Evolutionary conservation across 2,888 invertebrate genomes (phyloP), one percentile per base, ranked within the genome.

Genomic region (Ischnus inquisitorius): DNA sequence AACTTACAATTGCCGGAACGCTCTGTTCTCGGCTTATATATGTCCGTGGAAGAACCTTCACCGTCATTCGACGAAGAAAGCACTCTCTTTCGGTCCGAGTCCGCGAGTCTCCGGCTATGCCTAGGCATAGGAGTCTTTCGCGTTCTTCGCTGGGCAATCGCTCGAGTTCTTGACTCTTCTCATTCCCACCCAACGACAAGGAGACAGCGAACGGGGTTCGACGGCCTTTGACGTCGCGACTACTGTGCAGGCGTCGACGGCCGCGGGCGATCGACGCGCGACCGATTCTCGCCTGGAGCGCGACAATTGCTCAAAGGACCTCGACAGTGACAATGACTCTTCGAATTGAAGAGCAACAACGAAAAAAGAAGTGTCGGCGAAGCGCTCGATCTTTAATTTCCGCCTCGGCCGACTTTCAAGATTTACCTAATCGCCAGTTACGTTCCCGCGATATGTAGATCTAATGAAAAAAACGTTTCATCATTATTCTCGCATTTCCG

Each of bases 1-100:
- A 88, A 92, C 92, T 93, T 92, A 91, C 92, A 90, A 92, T 91
- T 90, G 89, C 86, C 39, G 87, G 87, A 89, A 87, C 89, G 87
- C 79, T 80, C 79, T 77, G 88, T 62, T 57, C 80, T 86, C 81
- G 89, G 34, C 91, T 93, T 93, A 76, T 79, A 82, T 84, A 93
- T 93, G 92, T 93, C 92, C 89, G 88, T 60, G 10, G 60, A 48
- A 88, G 86, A 91, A 93, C 93, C 93, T 92, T 93, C 93, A 92
- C 93, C 90, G 87, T 90, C 71, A 80, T 82, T 88, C 87, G 78
- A 87, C 88, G 89, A 93, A 90, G 92, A 92, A 92, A 92, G 91
- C 91, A 91, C 90, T 92, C 91, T 91, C 91, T 90, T 91, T 89
- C 89, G 8, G 34, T 34, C 34, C 34, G 34, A 34, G 5, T 34